Evolutionary conservation across 2,888 invertebrate species (phyloP).

Genomic region (Zeuzera pyrina): DNA sequence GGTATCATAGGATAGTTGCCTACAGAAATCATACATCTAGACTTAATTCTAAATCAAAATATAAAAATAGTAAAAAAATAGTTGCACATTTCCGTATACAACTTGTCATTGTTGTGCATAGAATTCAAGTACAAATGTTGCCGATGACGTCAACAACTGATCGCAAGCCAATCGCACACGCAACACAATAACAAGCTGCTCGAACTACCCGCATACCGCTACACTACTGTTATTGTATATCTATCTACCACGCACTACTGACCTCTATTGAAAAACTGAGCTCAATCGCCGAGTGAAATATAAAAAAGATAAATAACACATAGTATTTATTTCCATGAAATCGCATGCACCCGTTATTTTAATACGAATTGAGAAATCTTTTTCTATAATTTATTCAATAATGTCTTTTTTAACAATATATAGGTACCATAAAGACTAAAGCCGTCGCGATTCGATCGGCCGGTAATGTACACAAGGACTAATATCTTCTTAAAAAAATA

Average conservation of each 20-base stretch:
- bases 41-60: constrained; percentile 72
- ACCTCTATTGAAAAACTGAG: constrained; percentile 64
- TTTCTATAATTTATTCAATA: constrained; percentile 64
- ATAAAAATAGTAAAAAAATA: constrained; percentile 73
- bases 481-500: constrained; percentile 74
- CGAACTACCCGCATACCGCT: constrained; percentile 28
- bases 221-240: constrained; percentile 13
- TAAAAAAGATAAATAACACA: constrained; percentile 73
- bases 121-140: constrained; percentile 16
- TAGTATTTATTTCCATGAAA: constrained; percentile 63
- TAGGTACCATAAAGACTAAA: constrained; percentile 59
- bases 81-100: constrained; percentile 60
- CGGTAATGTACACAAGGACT: constrained; percentile 69
- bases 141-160: not conserved
- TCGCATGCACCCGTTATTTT: constrained; percentile 71
- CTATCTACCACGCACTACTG: constrained; percentile 9
- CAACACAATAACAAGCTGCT: constrained; percentile 29
- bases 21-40: constrained; percentile 36
- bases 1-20: constrained; percentile 46
- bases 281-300: constrained; percentile 63
- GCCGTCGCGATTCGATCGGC: constrained; percentile 49
- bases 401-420: constrained; percentile 66
- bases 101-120: constrained; percentile 60
- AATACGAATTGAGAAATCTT: constrained; percentile 64
- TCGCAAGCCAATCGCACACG: constrained; percentile 2